Conservation (phyloP, 2,888 invertebrate genomes). For the Drosophila buzzatii region DNA sequence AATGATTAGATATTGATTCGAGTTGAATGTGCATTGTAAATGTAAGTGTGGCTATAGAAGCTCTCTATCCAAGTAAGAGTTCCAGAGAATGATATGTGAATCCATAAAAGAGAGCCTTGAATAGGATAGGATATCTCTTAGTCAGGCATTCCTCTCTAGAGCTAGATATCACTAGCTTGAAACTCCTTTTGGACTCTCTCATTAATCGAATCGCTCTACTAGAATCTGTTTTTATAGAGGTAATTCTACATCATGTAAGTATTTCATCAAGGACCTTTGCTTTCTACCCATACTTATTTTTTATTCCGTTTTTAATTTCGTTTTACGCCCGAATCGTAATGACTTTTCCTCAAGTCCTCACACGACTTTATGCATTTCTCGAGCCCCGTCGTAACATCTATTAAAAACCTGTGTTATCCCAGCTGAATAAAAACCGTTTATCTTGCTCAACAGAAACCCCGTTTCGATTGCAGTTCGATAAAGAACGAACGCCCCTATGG, state of each 20-base stretch:
- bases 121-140: neutral
- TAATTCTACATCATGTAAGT: neutral
- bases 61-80: no score
- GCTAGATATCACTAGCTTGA: no score
- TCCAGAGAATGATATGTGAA: no score
- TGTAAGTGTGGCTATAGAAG: neutral
- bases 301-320: neutral
- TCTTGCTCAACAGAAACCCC: conserved; percentile 27
- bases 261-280: neutral
- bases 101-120: no score
- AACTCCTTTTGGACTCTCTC: no score
- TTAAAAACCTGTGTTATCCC: conserved; percentile 13
- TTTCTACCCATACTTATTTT: neutral
- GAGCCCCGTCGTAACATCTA: conserved; percentile 2
- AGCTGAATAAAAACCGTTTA: conserved; percentile 8
- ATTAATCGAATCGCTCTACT: no score
- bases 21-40: neutral
- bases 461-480: conserved; percentile 35
- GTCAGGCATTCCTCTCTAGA: no score
- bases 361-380: neutral
- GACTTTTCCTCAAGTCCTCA: neutral
- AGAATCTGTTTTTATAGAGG: no score
- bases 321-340: neutral
- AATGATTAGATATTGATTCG: conserved; percentile 24
- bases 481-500: conserved; percentile 45